Conservation (phyloP, 2,797 vertebrate species). For the Mormyrops attenuatus region DNA sequence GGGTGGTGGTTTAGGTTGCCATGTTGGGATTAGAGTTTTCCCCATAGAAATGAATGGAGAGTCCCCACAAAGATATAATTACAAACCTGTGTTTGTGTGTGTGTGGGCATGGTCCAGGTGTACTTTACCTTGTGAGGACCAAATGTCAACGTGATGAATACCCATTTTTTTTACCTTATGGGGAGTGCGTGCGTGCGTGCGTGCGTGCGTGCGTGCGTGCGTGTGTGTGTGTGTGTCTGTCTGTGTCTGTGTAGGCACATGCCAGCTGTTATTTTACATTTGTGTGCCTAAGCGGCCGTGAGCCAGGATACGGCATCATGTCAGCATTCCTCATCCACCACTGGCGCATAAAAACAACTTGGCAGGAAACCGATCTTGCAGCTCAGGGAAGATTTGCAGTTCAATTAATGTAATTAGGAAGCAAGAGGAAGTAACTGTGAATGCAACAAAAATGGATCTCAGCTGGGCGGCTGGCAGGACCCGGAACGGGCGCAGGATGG, state of each 20-base stretch:
- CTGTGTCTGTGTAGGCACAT: not conserved
- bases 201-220: not conserved
- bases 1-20: too few relatives aligned
- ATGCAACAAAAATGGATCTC: conserved; percentile 35
- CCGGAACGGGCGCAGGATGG: not conserved
- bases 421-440: conserved; percentile 37
- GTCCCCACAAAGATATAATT: not conserved
- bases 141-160: too few relatives aligned
- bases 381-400: conserved; percentile 34
- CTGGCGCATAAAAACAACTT: not conserved
- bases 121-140: too few relatives aligned
- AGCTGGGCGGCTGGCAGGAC: not conserved
- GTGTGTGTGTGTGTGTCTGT: not conserved
- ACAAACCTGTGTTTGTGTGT: not conserved
- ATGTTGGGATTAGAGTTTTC: too few relatives aligned
- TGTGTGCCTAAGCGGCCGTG: not conserved
- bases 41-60: too few relatives aligned
- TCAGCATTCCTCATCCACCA: not conserved
- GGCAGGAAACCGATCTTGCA: conserved; percentile 24
- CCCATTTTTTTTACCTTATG: too few relatives aligned
- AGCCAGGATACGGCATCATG: not conserved
- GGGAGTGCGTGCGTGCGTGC: too few relatives aligned
- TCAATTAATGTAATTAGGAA: conserved; percentile 47
- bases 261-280: not conserved
- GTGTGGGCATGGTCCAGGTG: not conserved